Conservation (phyloP, 2,113 vertebrate species). For the Protobothrops flavoviridis region DNA sequence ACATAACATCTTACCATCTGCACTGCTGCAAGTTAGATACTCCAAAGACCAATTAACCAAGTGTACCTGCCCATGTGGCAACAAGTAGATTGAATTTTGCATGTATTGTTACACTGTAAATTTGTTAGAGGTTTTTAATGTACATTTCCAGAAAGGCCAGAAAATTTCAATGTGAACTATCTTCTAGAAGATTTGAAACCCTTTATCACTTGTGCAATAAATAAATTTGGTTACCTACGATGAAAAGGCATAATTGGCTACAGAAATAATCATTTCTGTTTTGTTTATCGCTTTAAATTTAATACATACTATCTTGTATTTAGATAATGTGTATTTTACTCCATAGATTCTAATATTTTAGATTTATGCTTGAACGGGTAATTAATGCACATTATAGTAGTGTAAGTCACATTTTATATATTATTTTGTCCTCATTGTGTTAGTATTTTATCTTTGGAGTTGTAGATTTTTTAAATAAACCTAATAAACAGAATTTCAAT, state of each 20-base stretch:
- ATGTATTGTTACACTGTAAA: not conserved
- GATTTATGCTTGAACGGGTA: not conserved
- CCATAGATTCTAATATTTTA: not conserved
- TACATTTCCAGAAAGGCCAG: not conserved
- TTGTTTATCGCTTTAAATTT: not conserved
- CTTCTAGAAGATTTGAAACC: not conserved
- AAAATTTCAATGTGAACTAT: not conserved
- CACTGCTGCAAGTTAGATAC: not conserved
- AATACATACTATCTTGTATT: not conserved
- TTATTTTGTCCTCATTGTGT: not conserved
- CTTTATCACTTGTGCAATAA: not conserved
- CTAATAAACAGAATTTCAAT: not conserved
- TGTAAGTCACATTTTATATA: not conserved
- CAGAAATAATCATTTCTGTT: not conserved
- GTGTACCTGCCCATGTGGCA: not conserved
- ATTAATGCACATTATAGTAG: not conserved
- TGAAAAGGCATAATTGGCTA: not conserved
- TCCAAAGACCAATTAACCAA: not conserved
- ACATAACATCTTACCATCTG: not conserved
- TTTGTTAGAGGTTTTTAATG: not conserved
- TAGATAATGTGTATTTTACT: not conserved
- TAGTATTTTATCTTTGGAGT: not conserved
- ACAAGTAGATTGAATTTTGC: not conserved
- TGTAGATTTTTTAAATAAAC: not conserved
- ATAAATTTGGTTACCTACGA: not conserved